These are phyloP conservation scores for Ceratitis capitata DNA, from an alignment of 1,140 invertebrate genomes.

Conservation along the genomic window DNA sequence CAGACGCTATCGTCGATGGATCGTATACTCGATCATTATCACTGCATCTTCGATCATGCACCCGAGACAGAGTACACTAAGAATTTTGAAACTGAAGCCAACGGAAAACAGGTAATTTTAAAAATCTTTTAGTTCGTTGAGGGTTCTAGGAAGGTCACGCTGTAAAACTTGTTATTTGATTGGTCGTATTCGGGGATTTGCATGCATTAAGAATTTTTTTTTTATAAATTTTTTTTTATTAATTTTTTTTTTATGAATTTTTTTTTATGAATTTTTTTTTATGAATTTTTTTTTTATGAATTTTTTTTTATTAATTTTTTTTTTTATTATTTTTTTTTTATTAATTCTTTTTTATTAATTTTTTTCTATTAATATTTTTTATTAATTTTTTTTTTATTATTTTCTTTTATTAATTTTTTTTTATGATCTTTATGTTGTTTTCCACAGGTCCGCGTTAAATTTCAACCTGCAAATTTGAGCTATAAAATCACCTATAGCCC, in stretches of 20 bases:
- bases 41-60: constrained; percentile 59
- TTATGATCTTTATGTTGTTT: background rate
- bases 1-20: constrained; percentile 49
- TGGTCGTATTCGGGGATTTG: background rate
- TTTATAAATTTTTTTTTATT: background rate
- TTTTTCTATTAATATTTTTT: background rate
- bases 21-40: constrained; percentile 60
- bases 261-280: background rate
- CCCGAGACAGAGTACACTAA: constrained; percentile 61
- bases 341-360: background rate
- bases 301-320: background rate
- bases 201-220: too few species aligned
- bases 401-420: background rate
- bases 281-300: background rate
- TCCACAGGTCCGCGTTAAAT: constrained; percentile 50
- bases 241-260: too few species aligned
- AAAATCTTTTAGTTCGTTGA: background rate
- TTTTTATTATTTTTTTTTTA: background rate
- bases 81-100: constrained; percentile 52
- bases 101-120: constrained; percentile 45
- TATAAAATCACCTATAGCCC: constrained; percentile 53
- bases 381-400: background rate
- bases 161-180: background rate
- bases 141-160: background rate
- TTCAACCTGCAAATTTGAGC: constrained; percentile 59